A percentile compares a stretch with the other conserved stretches of the same genome.
Evolutionary conservation across 2,888 invertebrate species (phyloP).

Genomic region (Bhutanitis thaidina): DNA sequence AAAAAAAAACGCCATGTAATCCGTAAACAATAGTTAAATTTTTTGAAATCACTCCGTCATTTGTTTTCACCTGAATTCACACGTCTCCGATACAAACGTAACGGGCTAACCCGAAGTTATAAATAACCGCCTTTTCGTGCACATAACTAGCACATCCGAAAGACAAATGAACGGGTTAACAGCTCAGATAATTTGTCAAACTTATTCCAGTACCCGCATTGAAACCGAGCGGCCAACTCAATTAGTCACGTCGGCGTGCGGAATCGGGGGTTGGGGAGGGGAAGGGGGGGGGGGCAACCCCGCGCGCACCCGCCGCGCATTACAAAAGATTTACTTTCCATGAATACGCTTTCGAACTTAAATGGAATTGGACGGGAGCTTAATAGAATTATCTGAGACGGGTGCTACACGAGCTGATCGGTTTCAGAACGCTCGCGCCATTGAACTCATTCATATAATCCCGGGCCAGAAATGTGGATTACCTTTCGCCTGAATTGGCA

Average conservation of each 20-base stretch:
- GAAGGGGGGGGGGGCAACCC: too few relatives aligned
- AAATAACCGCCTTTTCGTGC: slow-evolving; percentile 8
- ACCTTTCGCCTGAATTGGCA: not conserved
- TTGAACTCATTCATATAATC: not conserved
- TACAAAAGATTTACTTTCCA: slow-evolving; percentile 35
- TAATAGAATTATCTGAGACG: slow-evolving; percentile 27
- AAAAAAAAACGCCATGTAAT: too few relatives aligned
- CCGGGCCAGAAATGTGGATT: not conserved
- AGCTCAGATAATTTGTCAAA: slow-evolving; percentile 24
- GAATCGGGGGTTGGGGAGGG: slow-evolving; percentile 16
- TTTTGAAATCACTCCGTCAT: too few relatives aligned
- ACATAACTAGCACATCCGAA: slow-evolving; percentile 9
- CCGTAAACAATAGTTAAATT: too few relatives aligned
- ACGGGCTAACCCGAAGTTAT: not conserved
- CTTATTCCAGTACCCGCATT: slow-evolving; percentile 18
- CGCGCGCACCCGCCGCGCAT: slow-evolving; percentile 13
- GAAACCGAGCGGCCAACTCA: slow-evolving; percentile 24
- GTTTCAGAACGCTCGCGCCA: not conserved
- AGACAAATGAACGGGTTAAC: slow-evolving; percentile 22
- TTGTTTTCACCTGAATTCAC: too few relatives aligned
- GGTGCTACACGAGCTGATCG: slow-evolving; percentile 8
- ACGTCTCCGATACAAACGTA: not conserved
- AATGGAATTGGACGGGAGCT: slow-evolving; percentile 31
- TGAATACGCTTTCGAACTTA: slow-evolving; percentile 33
- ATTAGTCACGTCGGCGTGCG: slow-evolving; percentile 28